A percentile compares a stretch with the other conserved stretches of the same genome.
Evolutionary conservation across 2,113 vertebrate genomes (phyloP).

Genomic region (crab-eating macaque (Macaca fascicularis)): DNA sequence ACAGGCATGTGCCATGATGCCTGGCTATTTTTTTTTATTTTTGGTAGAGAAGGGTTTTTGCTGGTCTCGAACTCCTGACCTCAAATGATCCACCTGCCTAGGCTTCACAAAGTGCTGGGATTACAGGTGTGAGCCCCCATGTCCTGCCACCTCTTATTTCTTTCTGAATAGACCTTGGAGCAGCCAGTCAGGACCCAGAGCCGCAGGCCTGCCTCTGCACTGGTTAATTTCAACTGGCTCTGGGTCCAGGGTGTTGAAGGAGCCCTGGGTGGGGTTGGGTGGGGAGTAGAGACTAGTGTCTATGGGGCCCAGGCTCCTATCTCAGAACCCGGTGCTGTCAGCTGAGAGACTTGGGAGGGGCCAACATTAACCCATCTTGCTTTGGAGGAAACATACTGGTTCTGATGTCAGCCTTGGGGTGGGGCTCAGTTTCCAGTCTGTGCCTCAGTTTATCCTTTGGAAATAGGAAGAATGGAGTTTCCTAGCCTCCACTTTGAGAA

Average conservation of each 20-base stretch:
- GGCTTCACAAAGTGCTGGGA: not conserved
- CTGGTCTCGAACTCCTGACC: not conserved
- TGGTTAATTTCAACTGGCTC: not conserved
- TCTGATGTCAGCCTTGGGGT: not conserved
- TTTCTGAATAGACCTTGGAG: constrained; percentile 39
- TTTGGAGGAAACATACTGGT: not conserved
- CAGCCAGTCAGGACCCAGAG: constrained; percentile 50
- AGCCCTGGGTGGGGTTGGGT: not conserved
- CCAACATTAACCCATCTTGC: not conserved
- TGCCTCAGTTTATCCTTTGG: not conserved
- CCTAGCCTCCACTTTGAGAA: not conserved
- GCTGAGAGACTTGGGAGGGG: not conserved
- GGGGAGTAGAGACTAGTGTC: not conserved
- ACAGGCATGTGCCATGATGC: not conserved
- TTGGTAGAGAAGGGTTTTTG: not conserved
- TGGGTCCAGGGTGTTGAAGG: not conserved
- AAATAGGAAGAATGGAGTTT: not conserved
- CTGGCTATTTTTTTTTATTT: not conserved
- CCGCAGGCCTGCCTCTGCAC: not conserved
- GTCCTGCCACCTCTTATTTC: not conserved
- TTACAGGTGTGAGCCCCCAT: not conserved
- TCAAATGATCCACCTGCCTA: not conserved
- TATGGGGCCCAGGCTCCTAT: not conserved
- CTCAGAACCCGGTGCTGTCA: not conserved
- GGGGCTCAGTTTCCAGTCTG: not conserved